These are phyloP conservation scores for Eonycteris spelaea DNA, from an alignment of 2,113 vertebrate species.

Conservation along the genomic window DNA sequence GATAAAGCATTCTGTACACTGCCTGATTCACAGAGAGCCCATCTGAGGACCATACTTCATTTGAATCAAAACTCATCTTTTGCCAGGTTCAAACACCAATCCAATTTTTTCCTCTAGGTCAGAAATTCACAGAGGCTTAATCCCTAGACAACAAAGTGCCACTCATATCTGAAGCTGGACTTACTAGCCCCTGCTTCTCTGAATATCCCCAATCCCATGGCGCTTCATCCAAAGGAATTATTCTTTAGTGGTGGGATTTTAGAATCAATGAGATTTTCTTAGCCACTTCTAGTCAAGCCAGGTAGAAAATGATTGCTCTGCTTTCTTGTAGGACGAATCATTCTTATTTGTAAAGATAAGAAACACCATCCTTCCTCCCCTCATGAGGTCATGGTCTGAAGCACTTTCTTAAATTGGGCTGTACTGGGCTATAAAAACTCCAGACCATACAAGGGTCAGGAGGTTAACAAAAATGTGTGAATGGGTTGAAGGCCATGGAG, in stretches of 20 bases:
- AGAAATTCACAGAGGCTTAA: neutral
- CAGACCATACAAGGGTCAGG: neutral
- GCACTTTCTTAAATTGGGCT: neutral
- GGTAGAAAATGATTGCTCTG: neutral
- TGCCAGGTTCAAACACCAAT: neutral
- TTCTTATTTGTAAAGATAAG: neutral
- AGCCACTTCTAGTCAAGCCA: neutral
- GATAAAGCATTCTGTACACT: rapidly evolving
- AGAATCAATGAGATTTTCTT: neutral
- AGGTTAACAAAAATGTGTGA: neutral
- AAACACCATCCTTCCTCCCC: neutral
- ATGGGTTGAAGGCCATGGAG: neutral
- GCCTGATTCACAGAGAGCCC: neutral
- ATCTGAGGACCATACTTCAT: neutral
- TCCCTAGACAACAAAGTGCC: neutral
- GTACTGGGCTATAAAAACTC: neutral
- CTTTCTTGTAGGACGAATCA: neutral
- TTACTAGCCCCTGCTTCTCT: neutral
- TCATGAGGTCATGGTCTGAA: neutral
- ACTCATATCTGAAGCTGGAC: neutral
- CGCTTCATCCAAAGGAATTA: neutral
- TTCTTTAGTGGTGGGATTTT: neutral
- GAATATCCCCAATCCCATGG: neutral
- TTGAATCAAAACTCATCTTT: neutral
- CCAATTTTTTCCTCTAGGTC: neutral